Evolutionary conservation across 2,113 vertebrate genomes (phyloP), one percentile per base, ranked within the genome.

Genomic region (Lophotis ruficrista): DNA sequence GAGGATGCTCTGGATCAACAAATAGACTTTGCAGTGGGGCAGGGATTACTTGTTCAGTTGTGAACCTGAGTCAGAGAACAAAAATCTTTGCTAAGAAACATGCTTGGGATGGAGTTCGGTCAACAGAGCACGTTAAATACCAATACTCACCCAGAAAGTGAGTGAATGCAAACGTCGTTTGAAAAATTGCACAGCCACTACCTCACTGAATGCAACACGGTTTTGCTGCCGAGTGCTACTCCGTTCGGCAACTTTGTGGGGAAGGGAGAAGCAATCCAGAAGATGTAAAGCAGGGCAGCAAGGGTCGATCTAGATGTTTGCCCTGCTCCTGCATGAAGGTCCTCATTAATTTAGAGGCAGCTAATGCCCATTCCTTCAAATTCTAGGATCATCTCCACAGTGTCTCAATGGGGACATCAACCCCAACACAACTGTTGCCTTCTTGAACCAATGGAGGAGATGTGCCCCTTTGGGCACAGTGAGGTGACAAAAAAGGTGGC

Each of bases 331-430:
- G 25, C 19, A 14, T 37, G 16, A 54, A 66, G 28, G 18, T 30
- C 14, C 62, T 50, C 21, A 17, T 30, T 4, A 64, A 28, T 48
- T 69, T 30, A 76, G 33, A 83, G 38, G 45, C 28, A 83, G 53
- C 7, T 35, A 71, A 45, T 54, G 24, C 57, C 22, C 37, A 23
- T 61, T 80, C 62, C 57, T 83, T 83, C 57, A 66, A 87, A 54
- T 14, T 27, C 30, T 83, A 53, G 23, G 14, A 28, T 54, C 27
- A 30, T 23, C 35, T 89, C 51, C 31, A 17, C 38, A 27, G 3
- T 51, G 12, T 75, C 7, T 66, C 33, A 28, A 14, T 0, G 0
- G 2, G 10, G 50, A 37, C 14, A 37, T 48, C 35, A 16, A 38
- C 19, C 24, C 12, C 33, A n/a, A 16, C 5, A 17, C 23, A 38